Evolutionary conservation across 2,888 invertebrate species (phyloP), one percentile per base, ranked within the genome.

Genomic region (Sussaba pulchella): DNA sequence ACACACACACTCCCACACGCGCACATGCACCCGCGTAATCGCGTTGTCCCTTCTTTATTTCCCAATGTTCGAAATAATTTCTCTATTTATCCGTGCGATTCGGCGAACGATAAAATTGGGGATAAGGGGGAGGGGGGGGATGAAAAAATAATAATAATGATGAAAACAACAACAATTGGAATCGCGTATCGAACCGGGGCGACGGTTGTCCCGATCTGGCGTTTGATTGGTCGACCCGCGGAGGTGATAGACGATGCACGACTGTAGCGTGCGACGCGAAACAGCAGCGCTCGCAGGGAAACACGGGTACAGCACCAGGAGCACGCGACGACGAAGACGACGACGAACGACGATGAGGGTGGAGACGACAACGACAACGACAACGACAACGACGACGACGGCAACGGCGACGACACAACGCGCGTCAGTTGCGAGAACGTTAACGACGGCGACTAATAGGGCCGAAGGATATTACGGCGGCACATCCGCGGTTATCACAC

Each of bases 401-500:
- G 19, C 31, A 17, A 26, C 43, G 61, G 43, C 52, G 26, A 19
- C 67, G 54, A 72, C 66, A 54, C 54, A n/a, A 54, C 24, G 21
- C 43, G 41, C 66, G 36, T 75, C 26, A 26, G 54, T 59, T 59
- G 45, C 61, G 61, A 24, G 47, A 66, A n/a, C 54, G 57, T 19
- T 57, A 54, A 45, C 39, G 36, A 39, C 52, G 61, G 41, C 61
- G 83, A 86, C 85, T 85, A 86, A 83, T 86, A 84, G 67, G 80
- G 59, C 74, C 61, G 52, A 86, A 85, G 86, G 85, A 82, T 73
- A 73, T 47, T 19, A 17, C 83, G 82, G 81, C 81, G 83, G 84
- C 86, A 84, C 84, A 84, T 76, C 80, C 80, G 76, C 74, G 71
- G 75, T 75, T 81, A 83, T 81, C 84, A 83, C 82, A 54, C 54